Evolutionary conservation across 2,113 vertebrate species (phyloP), one percentile per base, ranked within the genome.

Genomic region (Halichoerus grypus): DNA sequence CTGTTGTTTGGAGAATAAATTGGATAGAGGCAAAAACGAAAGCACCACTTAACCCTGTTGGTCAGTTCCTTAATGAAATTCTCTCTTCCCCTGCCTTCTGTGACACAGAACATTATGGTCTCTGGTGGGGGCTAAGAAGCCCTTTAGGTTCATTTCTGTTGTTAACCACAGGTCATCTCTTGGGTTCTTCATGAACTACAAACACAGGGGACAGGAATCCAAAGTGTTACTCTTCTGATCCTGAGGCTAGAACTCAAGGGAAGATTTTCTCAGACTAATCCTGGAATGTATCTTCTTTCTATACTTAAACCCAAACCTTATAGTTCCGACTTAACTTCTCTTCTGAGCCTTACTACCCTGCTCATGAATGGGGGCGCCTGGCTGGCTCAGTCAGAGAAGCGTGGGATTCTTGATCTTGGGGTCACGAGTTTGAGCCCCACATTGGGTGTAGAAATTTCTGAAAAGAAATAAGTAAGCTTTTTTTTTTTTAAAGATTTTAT

Each of bases 221-320:
- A 53, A 59, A 80, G 13, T 55, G 59, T 69, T 39, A 22, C 10
- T 77, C n/a, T 79, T 94, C 36, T 91, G 33, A 88, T 55, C 59
- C 92, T 71, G 33, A 97, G 26, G 31, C 61, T 88, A 55, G 49
- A 92, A 92, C 61, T 86, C 59, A 67, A 76, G 63, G n/a, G 71
- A 88, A 74, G 85, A 33, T 72, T 69, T 95, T 61, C 36, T 18
- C 46, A 90, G 14, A 57, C 21, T 71, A 53, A 94, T 93, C n/a
- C 83, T 88, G 9, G 31, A 57, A 28, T 84, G 49, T 49, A 33
- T 65, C 18, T 79, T 61, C 49, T 63, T 93, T 46, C 42, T 31
- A 57, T 84, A 71, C 46, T 24, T 79, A 94, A 86, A 95, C 46
- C 19, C 36, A 79, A 88, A 76, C 53, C 26, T 55, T n/a, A 61